Evolutionary conservation across 2,113 vertebrate genomes (phyloP), one percentile per base, ranked within the genome.

Genomic region (Pitta sordida): DNA sequence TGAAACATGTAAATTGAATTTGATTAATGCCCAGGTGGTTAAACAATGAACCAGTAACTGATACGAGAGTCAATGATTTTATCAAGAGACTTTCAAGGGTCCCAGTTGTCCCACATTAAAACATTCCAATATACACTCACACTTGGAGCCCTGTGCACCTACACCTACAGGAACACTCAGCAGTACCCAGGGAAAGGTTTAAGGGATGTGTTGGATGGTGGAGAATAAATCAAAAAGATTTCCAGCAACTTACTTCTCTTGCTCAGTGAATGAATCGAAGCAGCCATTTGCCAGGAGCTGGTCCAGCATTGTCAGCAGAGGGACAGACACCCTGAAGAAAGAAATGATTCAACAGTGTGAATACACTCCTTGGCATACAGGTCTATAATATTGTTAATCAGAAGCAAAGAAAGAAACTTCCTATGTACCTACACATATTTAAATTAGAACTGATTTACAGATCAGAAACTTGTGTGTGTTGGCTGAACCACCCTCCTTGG

Each of bases 221-320:
- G 27, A 36, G 84, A 92, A 83, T 1, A 70, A 86, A 83, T 13
- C 70, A 43, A 74, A 59, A 19, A 67, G 20, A 41, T 9, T 62
- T 36, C 5, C 55, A 83, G 51, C 9, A 46, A 92, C 98, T 98
- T 83, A 99, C 99, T 98, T 97, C 37, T 98, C 98, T 69, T 98
- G 96, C 10, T 36, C 39, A 39, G 97, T 96, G 94, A 99, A 98
- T 90, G 98, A 75, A 55, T 99, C 98, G 11, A 99, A 99, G 88
- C 98, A 99, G 88, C 98, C 97, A 0, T 98, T 98, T 3, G 98
- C 97, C 83, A 99, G 97, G 97, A 99, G 97, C 92, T 99, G 99
- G 97, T 98, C 98, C 94, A 99, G 94, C 98, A 98, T 99, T 94
- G 98, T 98, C 87, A 99, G 97, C 12, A 99, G 97, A 13, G 99